Evolutionary conservation across 2,797 vertebrate genomes (phyloP).

Genomic region (Prionace glauca): DNA sequence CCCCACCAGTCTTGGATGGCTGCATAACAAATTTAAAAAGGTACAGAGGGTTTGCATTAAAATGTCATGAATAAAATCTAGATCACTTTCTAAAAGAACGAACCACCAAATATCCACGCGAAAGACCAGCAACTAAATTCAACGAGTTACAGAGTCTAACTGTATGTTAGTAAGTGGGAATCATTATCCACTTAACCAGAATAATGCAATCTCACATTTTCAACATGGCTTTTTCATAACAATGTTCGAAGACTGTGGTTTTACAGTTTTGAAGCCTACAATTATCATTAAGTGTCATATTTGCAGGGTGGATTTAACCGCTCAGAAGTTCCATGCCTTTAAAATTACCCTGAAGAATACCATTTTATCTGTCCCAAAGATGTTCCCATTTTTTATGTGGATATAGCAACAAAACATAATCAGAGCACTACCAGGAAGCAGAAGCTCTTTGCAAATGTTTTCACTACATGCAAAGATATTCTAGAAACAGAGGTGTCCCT

Average conservation of each 20-base stretch:
- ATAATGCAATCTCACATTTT: neutral
- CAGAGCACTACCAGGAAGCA: neutral
- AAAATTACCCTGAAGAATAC: neutral
- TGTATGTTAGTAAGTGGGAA: neutral
- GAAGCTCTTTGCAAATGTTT: neutral
- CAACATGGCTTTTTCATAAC: neutral
- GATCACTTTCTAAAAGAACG: neutral
- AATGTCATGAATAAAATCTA: neutral
- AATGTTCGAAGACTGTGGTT: neutral
- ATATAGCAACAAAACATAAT: neutral
- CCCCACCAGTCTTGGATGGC: neutral
- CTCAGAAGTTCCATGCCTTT: neutral
- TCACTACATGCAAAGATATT: neutral
- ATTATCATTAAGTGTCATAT: neutral
- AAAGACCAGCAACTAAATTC: neutral
- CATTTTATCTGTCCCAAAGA: neutral
- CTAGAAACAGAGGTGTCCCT: neutral
- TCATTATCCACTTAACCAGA: neutral
- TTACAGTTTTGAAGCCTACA: neutral
- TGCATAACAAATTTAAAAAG: neutral
- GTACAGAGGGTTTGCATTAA: neutral
- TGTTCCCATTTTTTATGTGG: neutral
- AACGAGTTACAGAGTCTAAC: neutral
- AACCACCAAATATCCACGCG: neutral
- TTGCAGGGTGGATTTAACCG: neutral